Conservation (phyloP, 2,797 vertebrate genomes). For the Hypotaenidia philippensis region DNA sequence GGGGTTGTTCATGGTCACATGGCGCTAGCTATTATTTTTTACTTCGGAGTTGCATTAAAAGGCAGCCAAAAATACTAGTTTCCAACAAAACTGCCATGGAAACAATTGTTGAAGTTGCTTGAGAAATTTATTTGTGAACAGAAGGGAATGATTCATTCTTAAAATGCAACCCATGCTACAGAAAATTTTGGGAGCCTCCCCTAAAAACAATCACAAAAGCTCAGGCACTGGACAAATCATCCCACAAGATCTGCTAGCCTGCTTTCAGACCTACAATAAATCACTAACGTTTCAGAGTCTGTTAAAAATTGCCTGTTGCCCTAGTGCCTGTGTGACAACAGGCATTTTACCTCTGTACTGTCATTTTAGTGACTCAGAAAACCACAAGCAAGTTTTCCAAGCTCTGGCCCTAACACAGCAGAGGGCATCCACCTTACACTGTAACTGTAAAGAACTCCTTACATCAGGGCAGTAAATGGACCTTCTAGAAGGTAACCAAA, state of each 20-base stretch:
- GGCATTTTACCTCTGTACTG: background rate
- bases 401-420: background rate
- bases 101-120: constrained; percentile 55
- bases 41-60: constrained; percentile 30
- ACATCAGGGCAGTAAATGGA: background rate
- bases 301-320: background rate
- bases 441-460: background rate
- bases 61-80: constrained; percentile 32
- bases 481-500: background rate
- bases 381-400: background rate
- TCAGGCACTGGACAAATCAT: background rate
- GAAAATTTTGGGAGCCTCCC: background rate
- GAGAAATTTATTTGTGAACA: constrained; percentile 38
- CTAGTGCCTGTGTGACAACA: background rate
- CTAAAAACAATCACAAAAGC: background rate
- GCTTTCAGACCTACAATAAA: background rate
- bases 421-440: background rate
- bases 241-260: background rate
- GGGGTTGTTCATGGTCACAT: background rate
- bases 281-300: background rate
- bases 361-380: background rate
- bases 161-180: constrained; percentile 3
- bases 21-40: background rate
- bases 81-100: constrained; percentile 40
- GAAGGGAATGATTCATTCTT: constrained; percentile 40